Percentiles rank a stretch among this genome's conserved stretches.
Conservation (phyloP, 2,797 vertebrate species). For the Dipus sagitta region DNA sequence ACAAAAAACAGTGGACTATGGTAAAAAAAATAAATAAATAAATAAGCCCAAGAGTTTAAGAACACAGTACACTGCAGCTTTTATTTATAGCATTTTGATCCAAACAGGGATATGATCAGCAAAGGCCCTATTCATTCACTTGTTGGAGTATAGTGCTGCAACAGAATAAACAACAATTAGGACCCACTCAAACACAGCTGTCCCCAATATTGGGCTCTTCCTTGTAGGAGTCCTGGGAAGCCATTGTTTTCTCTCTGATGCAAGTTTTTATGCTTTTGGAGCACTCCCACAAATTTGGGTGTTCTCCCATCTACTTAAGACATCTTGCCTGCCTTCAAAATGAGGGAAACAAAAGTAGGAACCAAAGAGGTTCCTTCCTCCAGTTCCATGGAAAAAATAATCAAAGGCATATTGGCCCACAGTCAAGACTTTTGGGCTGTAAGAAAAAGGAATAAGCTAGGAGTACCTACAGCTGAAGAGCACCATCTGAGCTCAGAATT, state of each 20-base stretch:
- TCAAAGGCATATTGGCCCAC: slow-evolving; percentile 22
- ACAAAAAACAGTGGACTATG: background rate
- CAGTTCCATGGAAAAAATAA: slow-evolving; percentile 32
- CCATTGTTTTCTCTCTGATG: background rate
- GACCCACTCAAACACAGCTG: slow-evolving; percentile 76
- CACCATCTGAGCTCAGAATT: background rate
- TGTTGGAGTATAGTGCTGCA: slow-evolving; percentile 58
- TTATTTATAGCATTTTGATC: slow-evolving; percentile 68
- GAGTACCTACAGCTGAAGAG: background rate
- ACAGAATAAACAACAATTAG: slow-evolving; percentile 80
- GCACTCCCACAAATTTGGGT: background rate
- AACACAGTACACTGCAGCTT: slow-evolving; percentile 54
- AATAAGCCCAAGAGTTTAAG: slow-evolving; percentile 36
- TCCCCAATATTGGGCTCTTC: slow-evolving; percentile 15
- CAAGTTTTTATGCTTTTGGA: background rate
- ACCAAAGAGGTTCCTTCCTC: background rate
- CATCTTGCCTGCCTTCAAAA: slow-evolving; percentile 12
- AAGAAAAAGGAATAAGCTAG: background rate
- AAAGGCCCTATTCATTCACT: slow-evolving; percentile 64
- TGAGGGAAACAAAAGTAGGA: background rate
- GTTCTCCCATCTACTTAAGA: slow-evolving; percentile 24
- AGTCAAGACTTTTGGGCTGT: background rate
- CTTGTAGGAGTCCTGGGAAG: background rate
- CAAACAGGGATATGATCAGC: slow-evolving; percentile 74
- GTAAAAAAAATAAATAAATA: no score